Evolutionary conservation across 2,797 vertebrate genomes (phyloP).

Genomic region (Lithobates sylvaticus): DNA sequence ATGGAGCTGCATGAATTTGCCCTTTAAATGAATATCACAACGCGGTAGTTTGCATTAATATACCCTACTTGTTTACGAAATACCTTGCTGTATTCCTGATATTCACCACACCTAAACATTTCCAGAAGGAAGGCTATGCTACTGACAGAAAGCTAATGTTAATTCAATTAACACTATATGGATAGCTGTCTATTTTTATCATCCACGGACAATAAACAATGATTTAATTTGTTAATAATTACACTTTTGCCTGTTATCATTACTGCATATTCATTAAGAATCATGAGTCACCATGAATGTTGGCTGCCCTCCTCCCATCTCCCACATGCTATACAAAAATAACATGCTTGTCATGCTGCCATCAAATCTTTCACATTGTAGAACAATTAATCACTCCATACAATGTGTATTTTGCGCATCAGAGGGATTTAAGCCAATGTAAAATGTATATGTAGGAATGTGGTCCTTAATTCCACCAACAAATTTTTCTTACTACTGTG

Average conservation of each 20-base stretch:
- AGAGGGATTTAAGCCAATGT: background rate
- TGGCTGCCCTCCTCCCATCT: conserved; percentile 44
- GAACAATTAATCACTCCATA: background rate
- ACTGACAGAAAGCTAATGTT: background rate
- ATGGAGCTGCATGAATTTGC: too few species aligned
- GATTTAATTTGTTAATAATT: conserved; percentile 49
- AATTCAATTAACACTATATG: conserved; percentile 19
- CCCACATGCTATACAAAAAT: conserved; percentile 54
- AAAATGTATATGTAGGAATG: background rate
- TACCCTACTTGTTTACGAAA: background rate
- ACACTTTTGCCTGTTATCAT: conserved; percentile 44
- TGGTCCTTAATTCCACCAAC: too few species aligned
- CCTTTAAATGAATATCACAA: too few species aligned
- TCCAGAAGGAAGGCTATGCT: background rate
- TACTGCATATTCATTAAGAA: conserved; percentile 53
- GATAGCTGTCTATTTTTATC: conserved; percentile 28
- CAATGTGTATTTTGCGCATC: background rate
- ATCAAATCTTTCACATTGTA: conserved; percentile 24
- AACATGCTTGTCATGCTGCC: conserved; percentile 43
- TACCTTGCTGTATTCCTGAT: background rate
- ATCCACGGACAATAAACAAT: conserved; percentile 20
- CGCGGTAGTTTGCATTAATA: too few species aligned
- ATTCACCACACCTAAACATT: background rate
- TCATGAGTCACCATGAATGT: conserved; percentile 53
- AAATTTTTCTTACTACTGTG: background rate